Evolutionary conservation across 2,888 invertebrate species (phyloP).

Genomic region (Acleris holmiana): DNA sequence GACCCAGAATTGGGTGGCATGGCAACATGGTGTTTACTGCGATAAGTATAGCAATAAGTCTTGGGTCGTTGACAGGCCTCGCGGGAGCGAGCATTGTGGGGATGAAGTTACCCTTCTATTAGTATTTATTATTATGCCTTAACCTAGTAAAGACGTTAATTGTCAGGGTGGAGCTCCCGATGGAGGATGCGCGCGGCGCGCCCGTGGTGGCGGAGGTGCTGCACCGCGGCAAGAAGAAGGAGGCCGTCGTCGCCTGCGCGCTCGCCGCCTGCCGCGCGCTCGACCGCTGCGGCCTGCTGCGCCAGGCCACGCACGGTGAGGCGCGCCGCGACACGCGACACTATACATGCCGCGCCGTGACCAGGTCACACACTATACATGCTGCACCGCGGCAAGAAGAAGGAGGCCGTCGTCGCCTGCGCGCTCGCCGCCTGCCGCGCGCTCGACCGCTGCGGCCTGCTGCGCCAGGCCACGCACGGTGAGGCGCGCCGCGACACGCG

Average conservation of each 20-base stretch:
- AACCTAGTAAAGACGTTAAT: background rate
- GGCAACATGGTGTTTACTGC: too few relatives aligned
- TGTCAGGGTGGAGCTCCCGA: constrained; percentile 89
- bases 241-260: constrained; percentile 96
- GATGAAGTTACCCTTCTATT: too few relatives aligned
- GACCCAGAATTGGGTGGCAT: too few relatives aligned
- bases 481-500: too few relatives aligned
- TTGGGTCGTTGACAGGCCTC: too few relatives aligned
- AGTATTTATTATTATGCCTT: too few relatives aligned
- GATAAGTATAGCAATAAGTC: too few relatives aligned
- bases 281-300: constrained; percentile 93
- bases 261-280: constrained; percentile 96
- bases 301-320: constrained; percentile 94
- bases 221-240: constrained; percentile 96
- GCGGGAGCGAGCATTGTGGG: too few relatives aligned
- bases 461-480: constrained; percentile 95
- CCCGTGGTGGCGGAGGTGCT: constrained; percentile 92
- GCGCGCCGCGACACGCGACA: too few relatives aligned
- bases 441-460: constrained; percentile 93
- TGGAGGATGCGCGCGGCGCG: constrained; percentile 91
- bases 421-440: constrained; percentile 97
- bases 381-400: constrained; percentile 95
- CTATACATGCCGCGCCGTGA: too few relatives aligned
- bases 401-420: constrained; percentile 96
- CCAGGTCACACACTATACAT: too few relatives aligned